Evolutionary conservation across 1,140 invertebrate genomes (phyloP).

Genomic region (Pseudomyrmex dendroicus): DNA sequence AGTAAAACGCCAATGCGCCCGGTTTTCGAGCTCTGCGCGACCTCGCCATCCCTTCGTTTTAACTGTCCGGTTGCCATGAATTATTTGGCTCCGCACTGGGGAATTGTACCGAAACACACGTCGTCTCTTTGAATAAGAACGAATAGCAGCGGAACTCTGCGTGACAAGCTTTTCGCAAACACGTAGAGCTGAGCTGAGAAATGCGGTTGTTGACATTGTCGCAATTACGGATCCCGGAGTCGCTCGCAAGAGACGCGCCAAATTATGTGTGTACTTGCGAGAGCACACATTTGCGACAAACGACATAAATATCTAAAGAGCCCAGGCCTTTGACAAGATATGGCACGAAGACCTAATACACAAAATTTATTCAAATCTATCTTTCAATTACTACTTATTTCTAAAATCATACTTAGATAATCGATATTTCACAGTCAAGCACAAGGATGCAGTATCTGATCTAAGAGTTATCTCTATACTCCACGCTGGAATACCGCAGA

Average conservation of each 20-base stretch:
- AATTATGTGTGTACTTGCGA: neutral
- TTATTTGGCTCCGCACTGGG: conserved; percentile 10
- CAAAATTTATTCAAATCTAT: too few species aligned
- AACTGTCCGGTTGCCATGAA: neutral
- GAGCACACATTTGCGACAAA: neutral
- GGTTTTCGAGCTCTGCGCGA: neutral
- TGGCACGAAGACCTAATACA: too few species aligned
- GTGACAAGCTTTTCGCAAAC: conserved; percentile 2
- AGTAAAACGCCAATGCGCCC: neutral
- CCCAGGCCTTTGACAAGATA: neutral
- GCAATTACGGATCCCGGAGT: neutral
- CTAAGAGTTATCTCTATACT: too few species aligned
- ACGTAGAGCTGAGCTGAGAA: neutral
- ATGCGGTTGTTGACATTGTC: neutral
- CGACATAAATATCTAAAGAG: neutral
- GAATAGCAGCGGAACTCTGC: neutral
- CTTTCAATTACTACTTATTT: too few species aligned
- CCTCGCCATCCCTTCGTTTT: too few species aligned
- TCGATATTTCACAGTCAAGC: too few species aligned
- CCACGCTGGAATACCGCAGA: too few species aligned
- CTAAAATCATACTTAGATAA: too few species aligned
- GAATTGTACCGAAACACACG: conserved; percentile 4
- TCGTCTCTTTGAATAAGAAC: conserved; percentile 24
- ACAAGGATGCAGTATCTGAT: too few species aligned
- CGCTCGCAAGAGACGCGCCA: conserved; percentile 21